Evolutionary conservation across 2,888 invertebrate species (phyloP).

Genomic region (Scaptomyza reducta): DNA sequence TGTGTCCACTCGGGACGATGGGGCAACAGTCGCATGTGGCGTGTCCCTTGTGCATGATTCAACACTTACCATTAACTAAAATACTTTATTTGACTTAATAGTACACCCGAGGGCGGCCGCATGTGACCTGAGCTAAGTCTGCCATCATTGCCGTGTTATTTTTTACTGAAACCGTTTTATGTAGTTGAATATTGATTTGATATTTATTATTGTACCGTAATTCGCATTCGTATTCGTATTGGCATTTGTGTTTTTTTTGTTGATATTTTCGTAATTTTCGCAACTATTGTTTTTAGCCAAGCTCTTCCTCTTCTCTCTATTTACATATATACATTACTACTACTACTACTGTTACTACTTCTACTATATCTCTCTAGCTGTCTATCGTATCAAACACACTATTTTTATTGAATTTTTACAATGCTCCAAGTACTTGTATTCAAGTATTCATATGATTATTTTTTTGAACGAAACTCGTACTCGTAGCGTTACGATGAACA

Average conservation of each 20-base stretch:
- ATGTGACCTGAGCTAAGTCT: conserved; percentile 12
- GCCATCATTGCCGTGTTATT: conserved; percentile 9
- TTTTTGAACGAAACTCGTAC: conserved; percentile 71
- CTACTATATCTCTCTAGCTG: conserved; percentile 47
- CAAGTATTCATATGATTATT: conserved; percentile 47
- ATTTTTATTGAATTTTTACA: conserved; percentile 35
- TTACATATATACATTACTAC: conserved; percentile 6
- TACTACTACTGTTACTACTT: background rate
- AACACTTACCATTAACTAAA: conserved; percentile 23
- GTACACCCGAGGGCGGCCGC: conserved; percentile 25
- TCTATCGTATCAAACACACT: conserved; percentile 56
- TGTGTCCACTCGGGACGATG: conserved; percentile 1
- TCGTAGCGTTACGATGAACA: conserved; percentile 76
- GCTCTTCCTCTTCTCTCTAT: conserved; percentile 53
- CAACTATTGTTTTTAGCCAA: conserved; percentile 59
- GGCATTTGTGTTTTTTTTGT: conserved; percentile 40
- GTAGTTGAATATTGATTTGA: conserved; percentile 45
- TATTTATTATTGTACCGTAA: conserved; percentile 20
- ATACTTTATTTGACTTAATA: background rate
- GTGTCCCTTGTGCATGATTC: conserved; percentile 55
- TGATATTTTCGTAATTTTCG: conserved; percentile 45
- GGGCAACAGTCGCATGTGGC: conserved; percentile 29
- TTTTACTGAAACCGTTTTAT: conserved; percentile 26
- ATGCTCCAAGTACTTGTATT: conserved; percentile 61
- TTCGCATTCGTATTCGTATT: conserved; percentile 25